Conservation (phyloP, 2,797 vertebrate genomes). For the Avahi laniger region DNA sequence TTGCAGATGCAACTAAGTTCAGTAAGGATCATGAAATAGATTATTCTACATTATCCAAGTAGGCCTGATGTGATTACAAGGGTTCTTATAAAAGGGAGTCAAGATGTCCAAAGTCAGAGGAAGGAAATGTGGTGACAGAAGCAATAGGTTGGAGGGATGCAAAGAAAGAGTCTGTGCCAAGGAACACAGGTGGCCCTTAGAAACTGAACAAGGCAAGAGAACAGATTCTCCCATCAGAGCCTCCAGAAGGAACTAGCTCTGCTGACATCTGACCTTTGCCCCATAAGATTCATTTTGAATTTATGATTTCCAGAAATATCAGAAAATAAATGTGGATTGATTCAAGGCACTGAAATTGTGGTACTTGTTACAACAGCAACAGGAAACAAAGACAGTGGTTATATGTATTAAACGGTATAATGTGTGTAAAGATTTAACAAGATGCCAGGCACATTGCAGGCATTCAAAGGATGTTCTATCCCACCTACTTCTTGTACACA, state of each 20-base stretch:
- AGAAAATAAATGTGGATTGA: neutral
- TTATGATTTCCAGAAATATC: neutral
- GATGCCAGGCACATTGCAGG: neutral
- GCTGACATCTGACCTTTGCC: neutral
- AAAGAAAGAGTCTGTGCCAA: neutral
- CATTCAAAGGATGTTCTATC: neutral
- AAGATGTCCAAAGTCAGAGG: neutral
- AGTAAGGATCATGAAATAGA: neutral
- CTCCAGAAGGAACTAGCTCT: neutral
- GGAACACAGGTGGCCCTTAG: neutral
- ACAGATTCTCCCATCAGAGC: neutral
- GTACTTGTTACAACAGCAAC: neutral
- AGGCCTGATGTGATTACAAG: neutral
- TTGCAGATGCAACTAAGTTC: neutral
- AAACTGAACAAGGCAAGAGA: neutral
- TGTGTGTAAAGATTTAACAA: neutral
- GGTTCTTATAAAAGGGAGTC: neutral
- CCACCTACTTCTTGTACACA: neutral
- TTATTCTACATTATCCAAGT: neutral
- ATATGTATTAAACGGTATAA: neutral
- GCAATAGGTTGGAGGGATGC: neutral
- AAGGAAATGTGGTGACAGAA: neutral
- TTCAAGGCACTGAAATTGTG: neutral
- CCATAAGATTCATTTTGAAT: neutral
- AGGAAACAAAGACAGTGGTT: neutral